phyloP scores from a whole-genome alignment of 1,140 invertebrate genomes.

The Brachionus calyciflorus region DNA sequence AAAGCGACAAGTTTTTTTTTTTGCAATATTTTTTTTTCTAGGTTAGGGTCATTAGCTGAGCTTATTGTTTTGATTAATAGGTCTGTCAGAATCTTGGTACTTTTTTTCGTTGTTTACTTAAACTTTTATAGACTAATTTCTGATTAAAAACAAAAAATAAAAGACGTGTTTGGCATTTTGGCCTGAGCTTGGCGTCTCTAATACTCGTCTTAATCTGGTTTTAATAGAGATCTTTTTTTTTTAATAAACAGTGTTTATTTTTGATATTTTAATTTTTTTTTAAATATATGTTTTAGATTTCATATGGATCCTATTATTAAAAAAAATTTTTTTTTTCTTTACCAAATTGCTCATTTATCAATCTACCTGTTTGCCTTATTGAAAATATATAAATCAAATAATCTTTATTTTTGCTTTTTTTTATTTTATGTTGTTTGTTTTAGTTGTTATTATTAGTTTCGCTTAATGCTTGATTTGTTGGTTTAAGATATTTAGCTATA shows the following conservation, averaged over 20 bases:
- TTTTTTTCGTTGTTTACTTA: neutral
- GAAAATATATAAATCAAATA: conserved; percentile 19
- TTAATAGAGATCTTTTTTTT: conserved; percentile 18
- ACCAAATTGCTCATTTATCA: conserved; percentile 24
- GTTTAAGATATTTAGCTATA: neutral
- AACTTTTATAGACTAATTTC: no score
- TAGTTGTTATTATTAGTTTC: no score
- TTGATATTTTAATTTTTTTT: no score
- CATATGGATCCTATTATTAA: conserved; percentile 30
- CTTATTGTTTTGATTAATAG: no score
- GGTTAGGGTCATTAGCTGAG: no score
- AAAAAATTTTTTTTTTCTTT: conserved; percentile 3
- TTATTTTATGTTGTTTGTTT: no score
- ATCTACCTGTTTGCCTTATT: conserved; percentile 40
- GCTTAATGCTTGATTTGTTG: conserved; percentile 23
- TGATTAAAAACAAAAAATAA: neutral
- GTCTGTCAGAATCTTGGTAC: no score
- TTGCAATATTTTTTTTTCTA: no score
- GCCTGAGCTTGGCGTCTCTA: conserved; percentile 7
- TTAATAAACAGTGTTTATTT: no score
- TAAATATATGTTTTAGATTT: no score
- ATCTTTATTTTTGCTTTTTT: neutral
- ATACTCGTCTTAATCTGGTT: conserved; percentile 21
- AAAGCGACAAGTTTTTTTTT: no score
- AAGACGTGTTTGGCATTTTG: neutral